Base-by-base conservation (phyloP, 2,113 vertebrate species). In the Pao palembangensis region DNA sequence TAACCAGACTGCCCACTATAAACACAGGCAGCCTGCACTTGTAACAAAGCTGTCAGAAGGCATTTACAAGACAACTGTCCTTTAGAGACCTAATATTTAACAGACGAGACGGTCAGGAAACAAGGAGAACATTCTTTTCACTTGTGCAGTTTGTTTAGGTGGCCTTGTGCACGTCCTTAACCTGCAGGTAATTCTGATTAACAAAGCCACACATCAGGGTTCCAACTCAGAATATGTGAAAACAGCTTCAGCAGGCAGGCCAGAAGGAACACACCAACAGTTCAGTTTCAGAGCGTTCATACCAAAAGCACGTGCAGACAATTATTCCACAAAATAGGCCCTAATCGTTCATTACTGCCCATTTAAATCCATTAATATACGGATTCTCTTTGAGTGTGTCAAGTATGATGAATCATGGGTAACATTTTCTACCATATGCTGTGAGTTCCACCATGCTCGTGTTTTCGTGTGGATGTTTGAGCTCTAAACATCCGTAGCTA, bases 1-100 rank as follows among this genome's bases (percentile, higher is more conserved):
- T 79, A 73, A 54, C 67, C 82, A 78, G 70, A 63, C 61, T 44
- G 62, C 67, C 80, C 73, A 75, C 77, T 71, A 75, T 82, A 84
- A 82, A 83, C 77, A 82, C 72, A 67, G 65, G 66, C 73, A 81
- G 56, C 20, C 75, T 57, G 55, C 42, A 6, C 50, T 72, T 10
- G 2, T 43, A 69, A 68, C 43, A 46, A 74, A 65, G 72, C 83
- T 75, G 79, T 80, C 79, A 64, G 38, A 51, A 52, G 31, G 65
- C 23, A 75, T 82, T 80, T 73, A 73, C 8, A 52, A 75, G 61
- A 79, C 50, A 58, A 69, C 56, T 64, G 55, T 62, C 34, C 55
- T 71, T 73, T 51, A 61, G 79, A 69, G 72, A 46, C 60, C 55
- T 70, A 46, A 42, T 67, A 55, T 69, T 51, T n/a, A 75, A 63